A percentile compares a stretch with the other conserved stretches of the same genome.
Evolutionary conservation across 2,113 vertebrate genomes (phyloP).

Genomic region (Carollia perspicillata): DNA sequence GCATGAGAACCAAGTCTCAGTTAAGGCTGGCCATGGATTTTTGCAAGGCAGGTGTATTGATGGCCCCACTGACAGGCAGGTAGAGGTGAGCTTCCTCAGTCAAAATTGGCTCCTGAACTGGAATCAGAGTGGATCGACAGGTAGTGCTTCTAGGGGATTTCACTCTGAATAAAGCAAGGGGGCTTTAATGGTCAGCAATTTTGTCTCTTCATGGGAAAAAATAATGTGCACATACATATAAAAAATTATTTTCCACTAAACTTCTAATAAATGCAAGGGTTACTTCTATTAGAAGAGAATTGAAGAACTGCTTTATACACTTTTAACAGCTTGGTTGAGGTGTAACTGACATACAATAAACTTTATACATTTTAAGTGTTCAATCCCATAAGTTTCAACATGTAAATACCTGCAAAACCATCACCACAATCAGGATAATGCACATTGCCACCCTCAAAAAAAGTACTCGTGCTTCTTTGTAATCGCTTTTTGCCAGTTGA

Average conservation of each 20-base stretch:
- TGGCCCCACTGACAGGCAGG: background rate
- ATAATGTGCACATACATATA: background rate
- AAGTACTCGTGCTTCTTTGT: background rate
- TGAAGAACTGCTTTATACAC: background rate
- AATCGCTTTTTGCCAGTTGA: background rate
- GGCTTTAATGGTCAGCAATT: background rate
- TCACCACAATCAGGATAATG: background rate
- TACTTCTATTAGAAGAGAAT: background rate
- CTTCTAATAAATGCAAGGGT: background rate
- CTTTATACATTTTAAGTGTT: background rate
- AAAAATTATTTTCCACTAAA: background rate
- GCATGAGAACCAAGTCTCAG: background rate
- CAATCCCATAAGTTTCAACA: background rate
- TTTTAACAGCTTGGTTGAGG: background rate
- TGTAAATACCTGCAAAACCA: background rate
- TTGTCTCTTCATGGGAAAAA: background rate
- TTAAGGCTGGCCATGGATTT: background rate
- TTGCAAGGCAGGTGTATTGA: background rate
- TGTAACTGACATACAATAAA: background rate
- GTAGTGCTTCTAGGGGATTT: background rate
- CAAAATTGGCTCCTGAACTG: background rate
- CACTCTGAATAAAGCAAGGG: background rate
- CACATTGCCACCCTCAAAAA: rapidly evolving
- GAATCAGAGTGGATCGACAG: background rate
- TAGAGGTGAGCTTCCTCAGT: background rate